phyloP scores from a whole-genome alignment of 2,888 invertebrate genomes.

The Stegana nigrithorax region DNA sequence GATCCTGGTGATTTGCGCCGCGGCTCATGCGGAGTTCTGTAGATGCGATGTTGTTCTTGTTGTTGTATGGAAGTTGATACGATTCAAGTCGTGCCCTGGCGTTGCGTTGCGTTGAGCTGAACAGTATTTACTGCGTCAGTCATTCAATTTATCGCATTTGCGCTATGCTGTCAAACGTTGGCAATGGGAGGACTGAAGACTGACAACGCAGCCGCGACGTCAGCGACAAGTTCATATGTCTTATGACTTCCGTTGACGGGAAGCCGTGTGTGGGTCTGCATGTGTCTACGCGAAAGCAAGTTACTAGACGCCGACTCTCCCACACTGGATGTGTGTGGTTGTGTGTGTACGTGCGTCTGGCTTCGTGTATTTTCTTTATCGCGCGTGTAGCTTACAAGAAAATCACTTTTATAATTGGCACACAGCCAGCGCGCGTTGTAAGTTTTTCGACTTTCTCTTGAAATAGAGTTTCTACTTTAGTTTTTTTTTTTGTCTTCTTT shows the following conservation, averaged over 20 bases:
- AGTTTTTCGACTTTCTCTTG: slow-evolving; percentile 9
- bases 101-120: slow-evolving; percentile 1
- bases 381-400: slow-evolving; percentile 29
- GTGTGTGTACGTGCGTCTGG: neutral
- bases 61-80: neutral
- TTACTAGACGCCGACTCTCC: neutral
- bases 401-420: slow-evolving; percentile 61
- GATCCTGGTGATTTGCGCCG: slow-evolving; percentile 5
- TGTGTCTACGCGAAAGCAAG: neutral
- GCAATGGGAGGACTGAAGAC: slow-evolving; percentile 19
- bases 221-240: slow-evolving; percentile 42
- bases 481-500: neutral
- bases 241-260: slow-evolving; percentile 63
- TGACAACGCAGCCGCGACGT: neutral
- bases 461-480: too few relatives aligned
- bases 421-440: slow-evolving; percentile 47
- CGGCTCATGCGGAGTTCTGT: neutral
- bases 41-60: neutral
- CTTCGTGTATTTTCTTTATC: slow-evolving; percentile 14
- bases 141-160: slow-evolving; percentile 61
- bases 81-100: neutral
- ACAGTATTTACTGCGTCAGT: slow-evolving; percentile 59
- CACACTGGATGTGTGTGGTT: neutral
- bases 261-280: slow-evolving; percentile 36
- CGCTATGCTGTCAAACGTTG: slow-evolving; percentile 36